Percentiles rank a stretch among this genome's conserved stretches.
These are phyloP conservation scores for Drosophila triauraria DNA, from an alignment of 1,140 invertebrate genomes.

Conservation along the genomic window DNA sequence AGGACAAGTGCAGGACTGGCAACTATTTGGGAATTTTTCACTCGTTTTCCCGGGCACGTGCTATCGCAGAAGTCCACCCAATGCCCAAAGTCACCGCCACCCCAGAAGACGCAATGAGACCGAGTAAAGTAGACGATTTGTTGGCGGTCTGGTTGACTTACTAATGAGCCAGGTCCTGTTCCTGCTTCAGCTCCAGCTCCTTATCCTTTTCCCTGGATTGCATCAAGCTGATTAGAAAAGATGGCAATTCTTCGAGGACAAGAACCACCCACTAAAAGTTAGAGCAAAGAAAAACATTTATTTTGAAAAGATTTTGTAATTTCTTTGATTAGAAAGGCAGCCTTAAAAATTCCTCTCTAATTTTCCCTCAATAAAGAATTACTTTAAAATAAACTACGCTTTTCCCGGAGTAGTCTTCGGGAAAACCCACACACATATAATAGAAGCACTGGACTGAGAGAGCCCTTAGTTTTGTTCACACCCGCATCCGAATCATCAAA, in stretches of 20 bases:
- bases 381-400: slow-evolving; percentile 6
- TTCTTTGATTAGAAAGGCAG: not conserved
- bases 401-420: not conserved
- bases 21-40: slow-evolving; percentile 71
- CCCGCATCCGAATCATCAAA: slow-evolving; percentile 57
- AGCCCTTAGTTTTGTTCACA: slow-evolving; percentile 30
- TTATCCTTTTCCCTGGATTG: slow-evolving; percentile 20
- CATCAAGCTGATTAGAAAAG: slow-evolving; percentile 49
- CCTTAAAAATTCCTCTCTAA: not conserved
- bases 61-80: slow-evolving; percentile 18
- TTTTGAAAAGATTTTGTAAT: slow-evolving; percentile 8
- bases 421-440: not conserved
- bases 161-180: slow-evolving; percentile 60
- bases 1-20: slow-evolving; percentile 41
- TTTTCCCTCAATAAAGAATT: no score
- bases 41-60: slow-evolving; percentile 66
- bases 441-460: slow-evolving; percentile 6
- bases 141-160: slow-evolving; percentile 64
- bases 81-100: not conserved
- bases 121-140: slow-evolving; percentile 60
- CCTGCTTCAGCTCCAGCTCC: slow-evolving; percentile 12
- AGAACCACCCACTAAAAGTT: slow-evolving; percentile 7
- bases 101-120: slow-evolving; percentile 20
- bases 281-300: slow-evolving; percentile 20
- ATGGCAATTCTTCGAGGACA: slow-evolving; percentile 29